phyloP scores from a whole-genome alignment of 2,888 invertebrate genomes.

The Pharmacophagus antenor region DNA sequence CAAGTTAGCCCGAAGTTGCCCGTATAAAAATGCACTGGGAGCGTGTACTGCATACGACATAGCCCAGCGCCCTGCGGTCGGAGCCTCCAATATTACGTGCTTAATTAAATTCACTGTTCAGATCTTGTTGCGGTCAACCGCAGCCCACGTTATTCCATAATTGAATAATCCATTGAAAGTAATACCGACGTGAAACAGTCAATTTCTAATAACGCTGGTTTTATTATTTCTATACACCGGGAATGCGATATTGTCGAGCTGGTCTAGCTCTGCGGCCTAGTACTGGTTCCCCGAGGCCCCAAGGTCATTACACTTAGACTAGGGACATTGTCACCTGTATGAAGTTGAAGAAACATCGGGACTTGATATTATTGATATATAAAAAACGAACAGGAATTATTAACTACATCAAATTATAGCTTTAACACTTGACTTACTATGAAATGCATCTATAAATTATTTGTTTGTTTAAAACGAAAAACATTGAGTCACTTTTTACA shows the following conservation, averaged over 20 bases:
- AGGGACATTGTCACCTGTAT: conserved; percentile 29
- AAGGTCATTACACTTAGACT: conserved; percentile 31
- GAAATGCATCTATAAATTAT: not conserved
- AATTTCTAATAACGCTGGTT: conserved; percentile 24
- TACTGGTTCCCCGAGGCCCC: conserved; percentile 24
- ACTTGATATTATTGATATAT: not conserved
- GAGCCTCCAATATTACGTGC: conserved; percentile 38
- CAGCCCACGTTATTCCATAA: conserved; percentile 50
- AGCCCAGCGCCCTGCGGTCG: conserved; percentile 23
- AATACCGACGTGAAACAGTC: conserved; percentile 31
- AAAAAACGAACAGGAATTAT: not conserved
- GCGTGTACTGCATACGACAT: conserved; percentile 37
- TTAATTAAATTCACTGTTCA: conserved; percentile 56
- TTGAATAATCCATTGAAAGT: conserved; percentile 44
- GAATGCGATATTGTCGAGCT: conserved; percentile 25
- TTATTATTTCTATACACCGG: conserved; percentile 26
- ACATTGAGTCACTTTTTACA: conserved; percentile 2
- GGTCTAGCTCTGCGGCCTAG: conserved; percentile 26
- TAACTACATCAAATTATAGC: not conserved
- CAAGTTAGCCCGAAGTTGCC: conserved; percentile 41
- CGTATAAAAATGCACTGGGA: conserved; percentile 41
- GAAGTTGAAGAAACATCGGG: conserved; percentile 13
- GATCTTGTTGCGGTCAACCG: conserved; percentile 49
- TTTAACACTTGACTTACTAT: not conserved
- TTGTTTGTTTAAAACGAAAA: conserved; percentile 4